Conservation (phyloP, 1,140 invertebrate genomes). For the Phymorhynchus buccinoides region DNA sequence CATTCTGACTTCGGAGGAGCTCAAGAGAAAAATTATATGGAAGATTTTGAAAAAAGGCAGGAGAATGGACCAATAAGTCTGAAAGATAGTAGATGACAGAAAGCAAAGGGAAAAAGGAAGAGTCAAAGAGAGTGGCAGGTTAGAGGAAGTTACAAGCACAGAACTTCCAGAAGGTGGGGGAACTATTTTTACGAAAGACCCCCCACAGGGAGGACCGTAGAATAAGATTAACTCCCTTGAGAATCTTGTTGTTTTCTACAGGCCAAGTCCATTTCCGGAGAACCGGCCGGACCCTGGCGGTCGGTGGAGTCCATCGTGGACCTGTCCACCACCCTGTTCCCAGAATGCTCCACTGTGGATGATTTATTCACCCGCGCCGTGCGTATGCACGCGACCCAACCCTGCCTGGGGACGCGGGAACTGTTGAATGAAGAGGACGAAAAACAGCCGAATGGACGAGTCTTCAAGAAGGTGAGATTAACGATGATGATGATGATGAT, state of each 20-base stretch:
- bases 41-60: no score
- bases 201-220: not conserved
- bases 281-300: conserved; percentile 62
- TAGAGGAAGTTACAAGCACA: no score
- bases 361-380: conserved; percentile 86
- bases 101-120: no score
- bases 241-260: conserved; percentile 35
- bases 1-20: no score
- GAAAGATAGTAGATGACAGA: no score
- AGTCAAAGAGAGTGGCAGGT: no score
- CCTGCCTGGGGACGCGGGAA: conserved; percentile 91
- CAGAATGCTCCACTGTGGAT: conserved; percentile 89
- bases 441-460: conserved; percentile 90
- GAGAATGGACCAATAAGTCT: no score
- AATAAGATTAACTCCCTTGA: not conserved
- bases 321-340: conserved; percentile 69
- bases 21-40: no score
- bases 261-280: conserved; percentile 54
- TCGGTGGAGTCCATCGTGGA: conserved; percentile 57
- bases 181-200: no score
- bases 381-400: conserved; percentile 79
- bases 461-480: conserved; percentile 91
- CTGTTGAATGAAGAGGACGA: conserved; percentile 95
- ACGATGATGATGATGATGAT: no score
- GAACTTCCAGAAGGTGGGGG: no score